These are phyloP conservation scores for Idaea dimidiata DNA, from an alignment of 2,888 invertebrate genomes.

Conservation along the genomic window DNA sequence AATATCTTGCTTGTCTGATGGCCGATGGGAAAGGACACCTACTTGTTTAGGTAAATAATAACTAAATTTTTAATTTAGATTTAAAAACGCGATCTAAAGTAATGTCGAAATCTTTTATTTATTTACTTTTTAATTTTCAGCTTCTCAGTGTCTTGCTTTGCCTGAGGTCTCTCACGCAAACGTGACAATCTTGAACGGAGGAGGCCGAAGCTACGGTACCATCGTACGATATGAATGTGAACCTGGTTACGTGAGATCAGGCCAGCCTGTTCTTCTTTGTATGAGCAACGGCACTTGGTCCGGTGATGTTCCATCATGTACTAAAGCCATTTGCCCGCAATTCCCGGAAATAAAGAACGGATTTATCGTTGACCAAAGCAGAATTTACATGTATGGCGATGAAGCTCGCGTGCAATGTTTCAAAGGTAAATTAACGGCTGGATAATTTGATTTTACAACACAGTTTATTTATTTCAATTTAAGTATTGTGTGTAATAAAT, in stretches of 20 bases:
- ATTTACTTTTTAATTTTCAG: constrained; percentile 63
- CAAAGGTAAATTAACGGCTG: constrained; percentile 70
- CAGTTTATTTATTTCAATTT: background rate
- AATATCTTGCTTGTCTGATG: constrained; percentile 93
- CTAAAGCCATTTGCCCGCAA: constrained; percentile 86
- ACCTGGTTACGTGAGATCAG: constrained; percentile 92
- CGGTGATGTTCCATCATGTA: constrained; percentile 92
- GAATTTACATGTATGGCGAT: constrained; percentile 91
- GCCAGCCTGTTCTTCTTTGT: constrained; percentile 94
- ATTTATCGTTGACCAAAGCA: constrained; percentile 89
- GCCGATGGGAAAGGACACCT: constrained; percentile 95
- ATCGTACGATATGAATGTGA: constrained; percentile 96
- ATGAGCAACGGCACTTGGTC: constrained; percentile 99
- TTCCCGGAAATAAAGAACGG: constrained; percentile 93
- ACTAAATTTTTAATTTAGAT: constrained; percentile 1
- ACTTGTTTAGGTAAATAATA: constrained; percentile 87
- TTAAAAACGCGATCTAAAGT: constrained; percentile 3
- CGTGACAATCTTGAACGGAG: constrained; percentile 92
- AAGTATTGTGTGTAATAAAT: too few species aligned
- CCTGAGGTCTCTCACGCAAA: constrained; percentile 94
- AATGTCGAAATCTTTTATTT: constrained; percentile 4
- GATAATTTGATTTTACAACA: background rate
- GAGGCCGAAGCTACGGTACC: constrained; percentile 95
- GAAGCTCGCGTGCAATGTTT: constrained; percentile 95
- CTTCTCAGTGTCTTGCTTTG: constrained; percentile 93